Conservation (phyloP, 2,797 vertebrate species). For the Gadopsis bispinosus region DNA sequence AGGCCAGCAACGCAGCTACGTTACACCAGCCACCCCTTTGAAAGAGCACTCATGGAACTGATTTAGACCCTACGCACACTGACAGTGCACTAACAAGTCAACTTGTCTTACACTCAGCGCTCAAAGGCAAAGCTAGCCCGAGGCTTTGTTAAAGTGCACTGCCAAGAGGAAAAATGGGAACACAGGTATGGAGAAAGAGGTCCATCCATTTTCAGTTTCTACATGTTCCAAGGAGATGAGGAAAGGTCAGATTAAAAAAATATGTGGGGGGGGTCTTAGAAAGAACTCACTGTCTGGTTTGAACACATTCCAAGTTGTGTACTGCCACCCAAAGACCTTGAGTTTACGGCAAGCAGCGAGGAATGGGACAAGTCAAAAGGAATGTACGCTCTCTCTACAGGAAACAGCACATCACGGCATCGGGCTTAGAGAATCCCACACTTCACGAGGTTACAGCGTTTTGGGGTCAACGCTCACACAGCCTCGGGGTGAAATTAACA, state of each 20-base stretch:
- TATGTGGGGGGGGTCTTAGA: constrained; percentile 18
- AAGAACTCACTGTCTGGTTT: constrained; percentile 50
- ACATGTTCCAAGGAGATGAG: constrained; percentile 5
- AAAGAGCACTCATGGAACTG: constrained; percentile 75
- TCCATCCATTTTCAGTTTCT: constrained; percentile 16
- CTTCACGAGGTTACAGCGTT: constrained; percentile 82
- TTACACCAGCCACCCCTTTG: constrained; percentile 59
- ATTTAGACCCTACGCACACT: constrained; percentile 72
- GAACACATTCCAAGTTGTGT: constrained; percentile 57
- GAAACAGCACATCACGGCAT: constrained; percentile 82
- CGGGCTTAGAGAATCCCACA: constrained; percentile 80
- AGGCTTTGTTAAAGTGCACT: constrained; percentile 19
- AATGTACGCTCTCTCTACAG: constrained; percentile 78
- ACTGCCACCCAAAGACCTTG: constrained; percentile 73
- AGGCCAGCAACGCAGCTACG: constrained; percentile 66
- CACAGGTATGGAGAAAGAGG: constrained; percentile 13
- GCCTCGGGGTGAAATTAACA: constrained; percentile 85
- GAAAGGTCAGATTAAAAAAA: constrained; percentile 21
- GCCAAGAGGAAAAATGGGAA: constrained; percentile 17
- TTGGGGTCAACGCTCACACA: constrained; percentile 81
- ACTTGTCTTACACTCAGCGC: constrained; percentile 65
- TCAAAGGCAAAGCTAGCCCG: constrained; percentile 46
- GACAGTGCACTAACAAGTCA: constrained; percentile 75
- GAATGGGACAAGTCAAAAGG: constrained; percentile 78
- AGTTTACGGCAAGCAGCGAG: constrained; percentile 67